Conservation (phyloP, 2,113 vertebrate genomes). For the Zosterops japonicus region DNA sequence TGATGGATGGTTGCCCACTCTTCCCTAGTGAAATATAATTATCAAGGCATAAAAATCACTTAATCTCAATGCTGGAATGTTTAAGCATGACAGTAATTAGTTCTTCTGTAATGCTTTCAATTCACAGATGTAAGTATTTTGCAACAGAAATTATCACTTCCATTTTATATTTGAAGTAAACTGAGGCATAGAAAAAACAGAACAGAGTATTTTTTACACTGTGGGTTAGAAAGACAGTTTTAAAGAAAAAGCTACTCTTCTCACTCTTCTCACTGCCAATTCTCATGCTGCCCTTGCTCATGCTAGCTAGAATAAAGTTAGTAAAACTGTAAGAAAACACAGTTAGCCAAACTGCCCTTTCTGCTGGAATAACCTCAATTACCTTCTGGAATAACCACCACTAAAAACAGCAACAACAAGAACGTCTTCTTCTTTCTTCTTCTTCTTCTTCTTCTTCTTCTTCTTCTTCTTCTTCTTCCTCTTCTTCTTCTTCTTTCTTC, state of each 20-base stretch:
- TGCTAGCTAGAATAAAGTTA: not conserved
- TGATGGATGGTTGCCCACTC: conserved; percentile 56
- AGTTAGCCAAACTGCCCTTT: not conserved
- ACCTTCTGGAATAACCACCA: not conserved
- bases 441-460: not conserved
- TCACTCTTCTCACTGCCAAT: not conserved
- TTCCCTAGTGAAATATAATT: conserved; percentile 39
- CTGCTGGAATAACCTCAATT: not conserved
- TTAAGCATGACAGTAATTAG: conserved; percentile 37
- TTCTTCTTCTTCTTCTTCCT: no score
- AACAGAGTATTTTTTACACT: not conserved
- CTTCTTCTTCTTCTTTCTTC: not conserved
- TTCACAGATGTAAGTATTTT: conserved; percentile 17
- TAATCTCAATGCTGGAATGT: not conserved
- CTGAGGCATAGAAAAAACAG: not conserved
- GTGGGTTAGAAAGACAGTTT: not conserved
- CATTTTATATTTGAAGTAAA: conserved; percentile 37
- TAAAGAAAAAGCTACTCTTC: not conserved
- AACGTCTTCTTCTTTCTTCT: not conserved
- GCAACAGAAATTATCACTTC: conserved; percentile 24
- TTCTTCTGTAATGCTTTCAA: conserved; percentile 24
- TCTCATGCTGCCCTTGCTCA: not conserved
- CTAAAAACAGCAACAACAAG: not conserved
- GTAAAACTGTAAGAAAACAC: not conserved
- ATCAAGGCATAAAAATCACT: conserved; percentile 39